These are phyloP conservation scores for Anaspis maculata DNA, from an alignment of 2,888 invertebrate genomes.

Conservation along the genomic window DNA sequence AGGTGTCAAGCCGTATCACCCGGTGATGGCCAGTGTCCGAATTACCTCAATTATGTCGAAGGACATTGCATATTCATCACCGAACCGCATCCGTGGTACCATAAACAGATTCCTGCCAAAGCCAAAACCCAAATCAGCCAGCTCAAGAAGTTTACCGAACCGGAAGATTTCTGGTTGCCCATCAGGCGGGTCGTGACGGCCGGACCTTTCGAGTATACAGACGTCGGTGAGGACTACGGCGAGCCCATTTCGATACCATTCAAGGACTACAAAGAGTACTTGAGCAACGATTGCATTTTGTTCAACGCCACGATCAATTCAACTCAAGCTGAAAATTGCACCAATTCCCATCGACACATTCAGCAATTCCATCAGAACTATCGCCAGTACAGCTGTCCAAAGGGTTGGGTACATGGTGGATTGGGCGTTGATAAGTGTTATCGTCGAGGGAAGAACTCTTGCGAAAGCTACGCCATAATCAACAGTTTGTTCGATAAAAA, in stretches of 20 bases:
- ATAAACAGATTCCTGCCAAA: too few species aligned
- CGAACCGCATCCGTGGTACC: conserved; percentile 22
- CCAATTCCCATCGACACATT: conserved; percentile 10
- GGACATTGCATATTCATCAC: conserved; percentile 35
- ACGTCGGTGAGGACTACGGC: conserved; percentile 22
- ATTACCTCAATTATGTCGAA: conserved; percentile 15
- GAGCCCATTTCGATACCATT: conserved; percentile 7
- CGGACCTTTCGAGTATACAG: conserved; percentile 21
- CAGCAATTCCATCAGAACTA: conserved; percentile 14
- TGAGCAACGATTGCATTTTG: conserved; percentile 18
- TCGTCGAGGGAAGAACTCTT: conserved; percentile 16
- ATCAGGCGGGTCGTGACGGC: conserved; percentile 19
- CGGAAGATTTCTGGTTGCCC: conserved; percentile 27
- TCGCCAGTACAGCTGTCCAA: conserved; percentile 19
- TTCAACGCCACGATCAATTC: conserved; percentile 7
- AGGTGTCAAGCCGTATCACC: conserved; percentile 22
- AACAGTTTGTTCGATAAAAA: conserved; percentile 13
- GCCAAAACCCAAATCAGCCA: too few species aligned
- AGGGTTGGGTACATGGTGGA: conserved; percentile 18
- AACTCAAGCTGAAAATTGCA: conserved; percentile 17
- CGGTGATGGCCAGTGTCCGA: conserved; percentile 20
- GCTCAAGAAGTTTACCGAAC: too few species aligned
- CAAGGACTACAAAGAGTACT: conserved; percentile 15
- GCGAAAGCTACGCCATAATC: conserved; percentile 14
- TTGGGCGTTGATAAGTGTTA: conserved; percentile 19